These are phyloP conservation scores for Monarcha castaneiventris DNA, from an alignment of 2,113 vertebrate genomes.

Conservation along the genomic window DNA sequence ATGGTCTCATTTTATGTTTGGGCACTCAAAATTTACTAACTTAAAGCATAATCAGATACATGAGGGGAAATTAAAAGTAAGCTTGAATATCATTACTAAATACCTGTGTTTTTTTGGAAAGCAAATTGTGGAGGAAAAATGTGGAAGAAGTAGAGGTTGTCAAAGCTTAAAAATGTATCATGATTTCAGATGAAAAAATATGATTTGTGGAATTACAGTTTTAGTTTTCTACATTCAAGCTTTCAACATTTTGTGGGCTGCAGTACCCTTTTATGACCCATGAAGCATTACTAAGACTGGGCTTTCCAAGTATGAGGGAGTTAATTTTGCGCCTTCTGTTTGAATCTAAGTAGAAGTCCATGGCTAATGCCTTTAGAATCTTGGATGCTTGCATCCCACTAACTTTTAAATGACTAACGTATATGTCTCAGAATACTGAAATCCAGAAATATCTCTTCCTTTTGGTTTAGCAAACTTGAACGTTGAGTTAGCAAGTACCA, in stretches of 20 bases:
- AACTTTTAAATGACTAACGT: background rate
- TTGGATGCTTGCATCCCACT: background rate
- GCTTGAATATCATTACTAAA: background rate
- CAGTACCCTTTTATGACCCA: background rate
- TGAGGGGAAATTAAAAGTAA: background rate
- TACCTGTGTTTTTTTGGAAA: background rate
- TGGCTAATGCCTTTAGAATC: background rate
- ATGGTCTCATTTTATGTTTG: background rate
- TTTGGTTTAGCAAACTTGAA: background rate
- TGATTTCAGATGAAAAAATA: background rate
- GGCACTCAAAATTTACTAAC: background rate
- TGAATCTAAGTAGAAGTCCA: background rate
- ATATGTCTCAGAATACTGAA: background rate
- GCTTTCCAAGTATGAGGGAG: background rate
- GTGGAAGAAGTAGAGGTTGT: background rate
- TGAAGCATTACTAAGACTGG: background rate
- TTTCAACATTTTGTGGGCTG: background rate
- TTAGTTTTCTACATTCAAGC: background rate
- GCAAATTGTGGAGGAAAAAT: background rate
- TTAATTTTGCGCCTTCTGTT: background rate
- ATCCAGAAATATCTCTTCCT: background rate
- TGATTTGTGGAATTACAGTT: background rate
- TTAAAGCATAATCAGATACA: background rate
- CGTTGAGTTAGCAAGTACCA: background rate
- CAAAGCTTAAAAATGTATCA: background rate